These are phyloP conservation scores for Dendrophyllia cribrosa DNA, from an alignment of 64 coral and sea anemone species.

Conservation along the genomic window DNA sequence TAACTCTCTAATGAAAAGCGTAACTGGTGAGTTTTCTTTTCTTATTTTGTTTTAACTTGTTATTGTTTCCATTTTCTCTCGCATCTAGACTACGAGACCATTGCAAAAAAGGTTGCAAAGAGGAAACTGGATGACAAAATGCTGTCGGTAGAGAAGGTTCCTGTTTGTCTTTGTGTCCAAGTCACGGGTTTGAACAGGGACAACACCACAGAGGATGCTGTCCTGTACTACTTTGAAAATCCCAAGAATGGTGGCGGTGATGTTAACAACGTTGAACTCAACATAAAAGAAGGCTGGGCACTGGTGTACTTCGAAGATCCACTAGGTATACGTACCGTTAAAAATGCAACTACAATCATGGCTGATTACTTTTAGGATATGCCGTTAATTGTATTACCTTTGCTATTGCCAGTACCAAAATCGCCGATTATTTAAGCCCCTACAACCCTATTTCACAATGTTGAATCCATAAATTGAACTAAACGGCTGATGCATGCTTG, in stretches of 20 bases:
- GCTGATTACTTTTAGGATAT: no score
- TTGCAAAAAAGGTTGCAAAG: background rate
- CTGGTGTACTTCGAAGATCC: conserved; percentile 31
- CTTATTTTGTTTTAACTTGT: no score
- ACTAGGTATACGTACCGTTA: background rate
- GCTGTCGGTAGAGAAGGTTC: background rate
- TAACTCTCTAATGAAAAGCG: no score
- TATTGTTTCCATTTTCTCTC: background rate
- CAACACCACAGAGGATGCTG: conserved; percentile 1
- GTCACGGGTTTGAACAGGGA: background rate
- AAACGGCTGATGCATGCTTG: no score
- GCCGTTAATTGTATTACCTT: background rate
- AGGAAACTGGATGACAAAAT: background rate
- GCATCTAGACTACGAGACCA: background rate
- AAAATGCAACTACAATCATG: background rate
- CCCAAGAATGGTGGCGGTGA: conserved; percentile 36
- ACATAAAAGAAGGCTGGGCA: conserved; percentile 6
- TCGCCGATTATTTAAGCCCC: no score
- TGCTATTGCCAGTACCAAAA: background rate
- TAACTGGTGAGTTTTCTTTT: no score
- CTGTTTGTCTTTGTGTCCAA: conserved; percentile 18
- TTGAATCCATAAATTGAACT: no score
- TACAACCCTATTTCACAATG: no score
- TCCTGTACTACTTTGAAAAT: conserved; percentile 19
- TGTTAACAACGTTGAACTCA: background rate